These are phyloP conservation scores for Alexandromys fortis DNA, from an alignment of 2,113 vertebrate species.

Conservation along the genomic window DNA sequence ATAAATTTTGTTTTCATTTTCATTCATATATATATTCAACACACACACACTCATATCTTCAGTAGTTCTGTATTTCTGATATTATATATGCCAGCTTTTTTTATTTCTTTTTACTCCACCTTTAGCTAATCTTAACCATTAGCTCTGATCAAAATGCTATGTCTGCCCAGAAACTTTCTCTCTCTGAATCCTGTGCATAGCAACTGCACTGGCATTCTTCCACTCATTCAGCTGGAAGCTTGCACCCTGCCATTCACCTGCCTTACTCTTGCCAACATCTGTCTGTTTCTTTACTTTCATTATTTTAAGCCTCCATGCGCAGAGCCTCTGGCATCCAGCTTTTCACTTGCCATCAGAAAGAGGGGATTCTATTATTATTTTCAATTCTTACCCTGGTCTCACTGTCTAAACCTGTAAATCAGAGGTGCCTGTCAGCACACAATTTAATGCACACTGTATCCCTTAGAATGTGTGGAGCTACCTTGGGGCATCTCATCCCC, in stretches of 20 bases:
- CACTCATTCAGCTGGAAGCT: background rate
- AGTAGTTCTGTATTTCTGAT: accelerated
- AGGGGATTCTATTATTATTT: accelerated
- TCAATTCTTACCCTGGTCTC: accelerated
- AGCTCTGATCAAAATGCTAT: background rate
- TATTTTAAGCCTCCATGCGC: background rate
- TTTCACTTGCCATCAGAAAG: accelerated
- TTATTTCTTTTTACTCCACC: background rate
- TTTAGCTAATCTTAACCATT: background rate
- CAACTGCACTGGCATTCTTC: accelerated
- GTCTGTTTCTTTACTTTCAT: background rate
- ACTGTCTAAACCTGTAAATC: background rate
- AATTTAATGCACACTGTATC: accelerated
- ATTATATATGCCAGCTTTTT: background rate
- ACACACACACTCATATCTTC: background rate
- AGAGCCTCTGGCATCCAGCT: background rate
- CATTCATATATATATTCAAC: background rate
- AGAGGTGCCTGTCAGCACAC: background rate
- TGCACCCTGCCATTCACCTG: accelerated
- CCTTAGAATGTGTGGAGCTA: too few species aligned
- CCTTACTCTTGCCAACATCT: background rate
- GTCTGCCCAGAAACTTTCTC: too few species aligned
- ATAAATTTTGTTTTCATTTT: too few species aligned
- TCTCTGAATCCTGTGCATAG: background rate
- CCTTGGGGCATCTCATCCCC: accelerated